These are phyloP conservation scores for Macquaria australasica DNA, from an alignment of 2,113 vertebrate species.

Conservation along the genomic window DNA sequence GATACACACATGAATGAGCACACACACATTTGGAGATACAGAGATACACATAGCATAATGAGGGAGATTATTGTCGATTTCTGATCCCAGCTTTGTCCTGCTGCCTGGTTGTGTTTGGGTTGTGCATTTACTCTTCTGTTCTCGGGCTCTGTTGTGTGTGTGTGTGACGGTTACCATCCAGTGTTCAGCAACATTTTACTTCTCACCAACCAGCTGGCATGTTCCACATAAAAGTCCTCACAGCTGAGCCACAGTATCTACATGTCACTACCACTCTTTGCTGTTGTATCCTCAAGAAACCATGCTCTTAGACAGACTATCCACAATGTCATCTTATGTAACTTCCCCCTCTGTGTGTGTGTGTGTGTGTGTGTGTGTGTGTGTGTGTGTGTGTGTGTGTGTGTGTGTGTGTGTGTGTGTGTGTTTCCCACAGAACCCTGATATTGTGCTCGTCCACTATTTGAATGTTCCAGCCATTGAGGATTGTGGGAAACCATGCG, in stretches of 20 bases:
- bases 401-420: neutral
- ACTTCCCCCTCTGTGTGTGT: constrained; percentile 7
- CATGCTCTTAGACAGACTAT: constrained; percentile 12
- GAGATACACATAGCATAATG: constrained; percentile 54
- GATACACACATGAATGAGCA: constrained; percentile 44
- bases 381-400: neutral
- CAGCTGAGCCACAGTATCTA: constrained; percentile 49
- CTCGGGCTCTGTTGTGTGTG: constrained; percentile 15
- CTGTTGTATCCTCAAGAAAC: constrained; percentile 39
- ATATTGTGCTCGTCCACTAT: constrained; percentile 99
- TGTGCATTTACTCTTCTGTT: constrained; percentile 36
- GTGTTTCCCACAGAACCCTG: constrained; percentile 90
- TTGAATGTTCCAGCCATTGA: constrained; percentile 99
- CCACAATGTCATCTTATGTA: constrained; percentile 1
- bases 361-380: constrained; percentile 2
- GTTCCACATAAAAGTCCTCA: constrained; percentile 50
- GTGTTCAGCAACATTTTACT: constrained; percentile 47
- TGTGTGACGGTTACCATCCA: constrained; percentile 36
- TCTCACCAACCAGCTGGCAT: constrained; percentile 55
- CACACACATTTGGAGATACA: constrained; percentile 35
- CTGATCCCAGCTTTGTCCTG: constrained; percentile 64
- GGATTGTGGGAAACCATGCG: constrained; percentile 98
- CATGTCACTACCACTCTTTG: constrained; percentile 42
- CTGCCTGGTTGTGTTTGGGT: constrained; percentile 36
- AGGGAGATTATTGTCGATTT: constrained; percentile 62